Base-by-base conservation (phyloP, 1,140 invertebrate genomes). In the Hylyphantes graminicola region DNA sequence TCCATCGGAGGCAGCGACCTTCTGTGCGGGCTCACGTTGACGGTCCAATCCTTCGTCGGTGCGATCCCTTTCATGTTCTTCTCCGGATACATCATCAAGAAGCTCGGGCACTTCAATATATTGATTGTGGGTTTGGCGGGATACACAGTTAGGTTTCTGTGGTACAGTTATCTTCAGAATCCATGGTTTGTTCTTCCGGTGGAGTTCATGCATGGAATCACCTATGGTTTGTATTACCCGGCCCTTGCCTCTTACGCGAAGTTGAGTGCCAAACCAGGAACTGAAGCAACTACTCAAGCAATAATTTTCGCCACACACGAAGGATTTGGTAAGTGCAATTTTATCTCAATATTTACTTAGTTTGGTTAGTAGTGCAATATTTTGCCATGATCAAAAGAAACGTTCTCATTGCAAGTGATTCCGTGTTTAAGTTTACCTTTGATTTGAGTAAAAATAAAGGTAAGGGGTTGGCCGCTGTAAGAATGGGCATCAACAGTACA, bases 191-290 rank as follows among this genome's bases (percentile, higher is more conserved):
- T 94, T 75, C 90, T 98, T 76, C 93, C 95, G 3, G 92, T 97
- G 48, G 96, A 98, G 90, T 88, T 96, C 76, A 90, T 95, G 10
- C 95, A 97, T 90, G 95, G 96, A n/a, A 90, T 96, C 10, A 96
- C 96, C 0, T 95, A 95, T 88, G 96, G 96, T 12, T 91, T 97
- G 81, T 95, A 95, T 88, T 98, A 96, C 90, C 93, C 95, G 0
- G 88, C 95, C 11, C 96, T 97, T 93, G 93, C 95, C 11, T 95
- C 94, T 0, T 97, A 96, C 90, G 95, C 95, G 0, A 95, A 94
- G 88, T 93, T 94, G 86, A 93, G 96, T 1, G 93, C 95, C 6
- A 95, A 95, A 17, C 92, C 93, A 1, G 96, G 96, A 11, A 95
- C 94, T 1, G 94, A 95, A 89, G 94, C 95, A 6, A 97, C 96